These are phyloP conservation scores for Denticeps clupeoides DNA, from an alignment of 2,797 vertebrate genomes.

Conservation along the genomic window DNA sequence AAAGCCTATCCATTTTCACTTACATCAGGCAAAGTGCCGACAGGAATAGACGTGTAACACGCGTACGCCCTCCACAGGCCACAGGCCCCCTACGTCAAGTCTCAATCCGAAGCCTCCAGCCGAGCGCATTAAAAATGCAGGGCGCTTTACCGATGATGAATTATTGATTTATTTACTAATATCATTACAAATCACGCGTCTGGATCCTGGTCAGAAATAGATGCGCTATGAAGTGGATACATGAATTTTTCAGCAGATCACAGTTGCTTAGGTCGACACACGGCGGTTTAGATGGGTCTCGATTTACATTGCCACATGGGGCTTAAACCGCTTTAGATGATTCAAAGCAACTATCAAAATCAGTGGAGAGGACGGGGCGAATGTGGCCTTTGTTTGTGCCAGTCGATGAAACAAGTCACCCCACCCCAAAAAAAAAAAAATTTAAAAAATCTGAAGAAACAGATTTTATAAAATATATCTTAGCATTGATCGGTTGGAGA, in stretches of 20 bases:
- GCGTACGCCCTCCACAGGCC: constrained; percentile 19
- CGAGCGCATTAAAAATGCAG: constrained; percentile 25
- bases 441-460: too few species aligned
- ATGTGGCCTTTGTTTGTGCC: background rate
- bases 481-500: background rate
- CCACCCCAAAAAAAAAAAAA: too few species aligned
- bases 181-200: constrained; percentile 23
- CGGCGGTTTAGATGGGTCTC: constrained; percentile 18
- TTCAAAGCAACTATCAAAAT: constrained; percentile 23
- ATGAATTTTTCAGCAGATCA: constrained; percentile 25
- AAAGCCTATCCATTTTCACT: constrained; percentile 9
- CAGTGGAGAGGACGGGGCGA: background rate
- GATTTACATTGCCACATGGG: constrained; percentile 10
- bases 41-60: constrained; percentile 18
- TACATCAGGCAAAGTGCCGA: constrained; percentile 16
- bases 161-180: constrained; percentile 32
- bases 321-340: background rate
- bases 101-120: constrained; percentile 18
- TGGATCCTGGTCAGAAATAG: constrained; percentile 17
- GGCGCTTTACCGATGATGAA: constrained; percentile 22
- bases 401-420: constrained; percentile 7
- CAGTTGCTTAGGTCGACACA: constrained; percentile 22
- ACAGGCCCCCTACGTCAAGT: constrained; percentile 7
- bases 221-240: constrained; percentile 16
- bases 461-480: background rate